Percentiles rank a stretch among this genome's conserved stretches.
phyloP scores from a whole-genome alignment of 2,888 invertebrate genomes.

The Sialis fuliginosa region DNA sequence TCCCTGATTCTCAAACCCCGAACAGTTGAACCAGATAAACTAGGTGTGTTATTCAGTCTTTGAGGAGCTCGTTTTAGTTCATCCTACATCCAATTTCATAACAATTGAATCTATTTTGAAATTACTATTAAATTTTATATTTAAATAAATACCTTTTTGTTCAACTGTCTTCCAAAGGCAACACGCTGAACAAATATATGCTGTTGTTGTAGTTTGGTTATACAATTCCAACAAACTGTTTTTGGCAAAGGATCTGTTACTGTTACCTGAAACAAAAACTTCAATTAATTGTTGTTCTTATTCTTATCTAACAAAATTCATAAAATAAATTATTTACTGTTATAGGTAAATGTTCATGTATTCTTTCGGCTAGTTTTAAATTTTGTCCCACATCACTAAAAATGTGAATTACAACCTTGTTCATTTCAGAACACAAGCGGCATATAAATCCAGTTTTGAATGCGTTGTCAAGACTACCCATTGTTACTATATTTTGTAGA shows the following conservation, averaged over 20 bases:
- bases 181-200: constrained; percentile 26
- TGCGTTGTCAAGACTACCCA: constrained; percentile 71
- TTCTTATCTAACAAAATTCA: constrained; percentile 4
- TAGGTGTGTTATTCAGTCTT: neutral
- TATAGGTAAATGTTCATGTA: constrained; percentile 63
- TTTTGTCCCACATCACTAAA: constrained; percentile 65
- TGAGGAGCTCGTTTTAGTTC: neutral
- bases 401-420: constrained; percentile 65
- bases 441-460: constrained; percentile 71
- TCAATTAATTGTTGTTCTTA: constrained; percentile 6
- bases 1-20: neutral
- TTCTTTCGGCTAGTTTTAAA: constrained; percentile 59
- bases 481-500: constrained; percentile 19
- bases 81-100: neutral
- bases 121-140: too few species aligned
- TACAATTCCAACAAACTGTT: constrained; percentile 35
- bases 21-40: neutral
- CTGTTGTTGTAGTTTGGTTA: constrained; percentile 32
- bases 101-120: neutral
- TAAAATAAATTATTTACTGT: constrained; percentile 35
- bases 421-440: constrained; percentile 72
- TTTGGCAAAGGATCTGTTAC: constrained; percentile 27
- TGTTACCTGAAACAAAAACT: constrained; percentile 17
- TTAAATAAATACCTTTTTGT: too few species aligned
- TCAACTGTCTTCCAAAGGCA: neutral